Evolutionary conservation across 1,140 invertebrate species (phyloP).

Genomic region (Anthonomus grandis): DNA sequence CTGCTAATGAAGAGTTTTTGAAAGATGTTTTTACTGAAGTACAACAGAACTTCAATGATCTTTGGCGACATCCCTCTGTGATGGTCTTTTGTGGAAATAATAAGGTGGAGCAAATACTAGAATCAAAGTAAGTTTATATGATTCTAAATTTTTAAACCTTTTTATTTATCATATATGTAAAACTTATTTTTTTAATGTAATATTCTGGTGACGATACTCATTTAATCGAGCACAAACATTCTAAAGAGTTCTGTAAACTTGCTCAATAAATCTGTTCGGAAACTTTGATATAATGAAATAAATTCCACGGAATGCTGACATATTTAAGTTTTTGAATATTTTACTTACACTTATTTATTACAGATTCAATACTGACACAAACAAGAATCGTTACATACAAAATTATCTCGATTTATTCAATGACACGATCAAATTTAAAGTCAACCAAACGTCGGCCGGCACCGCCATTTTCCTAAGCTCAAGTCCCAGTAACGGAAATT

Average conservation of each 20-base stretch:
- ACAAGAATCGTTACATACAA: slow-evolving; percentile 61
- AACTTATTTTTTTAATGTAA: no score
- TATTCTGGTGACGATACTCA: no score
- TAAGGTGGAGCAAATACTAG: slow-evolving; percentile 91
- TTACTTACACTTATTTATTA: no score
- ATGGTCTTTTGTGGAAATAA: slow-evolving; percentile 94
- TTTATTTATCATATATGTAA: no score
- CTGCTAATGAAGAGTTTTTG: slow-evolving; percentile 54
- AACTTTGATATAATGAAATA: no score
- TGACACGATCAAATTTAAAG: slow-evolving; percentile 67
- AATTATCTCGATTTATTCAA: slow-evolving; percentile 90
- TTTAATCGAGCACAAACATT: no score
- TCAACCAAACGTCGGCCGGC: slow-evolving; percentile 51
- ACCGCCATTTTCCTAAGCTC: slow-evolving; percentile 75
- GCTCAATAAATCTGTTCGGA: no score
- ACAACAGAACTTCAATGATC: slow-evolving; percentile 74
- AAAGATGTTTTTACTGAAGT: slow-evolving; percentile 71
- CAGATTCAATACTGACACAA: slow-evolving; percentile 68
- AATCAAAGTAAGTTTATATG: no score
- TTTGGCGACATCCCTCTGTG: slow-evolving; percentile 87
- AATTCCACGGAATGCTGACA: no score
- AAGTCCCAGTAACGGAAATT: slow-evolving; percentile 87
- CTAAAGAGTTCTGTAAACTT: no score
- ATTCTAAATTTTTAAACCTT: no score
- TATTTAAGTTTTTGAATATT: no score